Evolutionary conservation across 2,888 invertebrate genomes (phyloP), one percentile per base, ranked within the genome.

Genomic region (Panopea generosa): DNA sequence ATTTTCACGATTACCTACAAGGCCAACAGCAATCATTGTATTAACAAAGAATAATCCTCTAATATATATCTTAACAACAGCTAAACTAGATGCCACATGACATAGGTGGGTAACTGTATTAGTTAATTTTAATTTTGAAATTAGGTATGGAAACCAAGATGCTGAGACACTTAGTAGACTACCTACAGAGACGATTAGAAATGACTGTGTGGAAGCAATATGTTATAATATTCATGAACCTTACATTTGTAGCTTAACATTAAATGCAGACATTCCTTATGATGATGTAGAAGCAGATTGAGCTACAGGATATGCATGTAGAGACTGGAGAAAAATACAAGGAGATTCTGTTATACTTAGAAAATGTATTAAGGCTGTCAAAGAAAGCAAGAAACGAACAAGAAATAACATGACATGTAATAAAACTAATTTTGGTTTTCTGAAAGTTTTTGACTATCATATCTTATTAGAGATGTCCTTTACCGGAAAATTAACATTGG

Each of bases 1-100:
- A 33, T 7, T 33, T 33, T 11, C 33, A 33, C 11, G 33, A 33
- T 11, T 33, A 33, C 33, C 33, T 33, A 11, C 6, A 7, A 4
- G 33, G 33, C 11, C 33, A 33, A 33, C 33, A 11, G 33, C 4
- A 33, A 26, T 78, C 52, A 50, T 43, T 2, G 69, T 76, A 1
- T 72, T 67, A 18, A 72, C 47, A 29, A 67, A 75, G 49, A 69
- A 78, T 50, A 76, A 69, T 26, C 69, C 75, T 0, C 40, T 69
- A 14, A 45, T 18, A 11, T 67, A 73, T 56, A 67, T 76, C 1
- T 27, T 78, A 11, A 70, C 72, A 14, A 47, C 74, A 33, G 50
- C 77, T 0, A 66, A 61, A 40, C 55, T 81, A n/a, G 76, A 76
- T 20, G 62, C 49, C 18, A 61, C 65, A 2, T 18, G 70, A 11